Evolutionary conservation across 2,888 invertebrate genomes (phyloP).

Genomic region (Erebia palarica): DNA sequence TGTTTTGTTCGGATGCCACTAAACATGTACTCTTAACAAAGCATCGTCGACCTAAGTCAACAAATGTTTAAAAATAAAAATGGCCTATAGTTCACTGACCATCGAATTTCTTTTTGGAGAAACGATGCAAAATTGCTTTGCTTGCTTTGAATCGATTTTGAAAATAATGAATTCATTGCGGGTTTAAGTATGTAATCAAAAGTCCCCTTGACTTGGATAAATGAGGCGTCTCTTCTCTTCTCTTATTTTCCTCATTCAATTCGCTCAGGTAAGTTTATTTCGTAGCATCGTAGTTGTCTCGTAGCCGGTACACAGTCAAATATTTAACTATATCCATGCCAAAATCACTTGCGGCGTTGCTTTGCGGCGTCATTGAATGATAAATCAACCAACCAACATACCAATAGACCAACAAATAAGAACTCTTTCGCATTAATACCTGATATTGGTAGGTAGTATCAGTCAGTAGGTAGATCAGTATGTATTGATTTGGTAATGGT

Average conservation of each 20-base stretch:
- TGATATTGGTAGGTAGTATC: no score
- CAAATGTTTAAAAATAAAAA: background rate
- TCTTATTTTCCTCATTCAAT: background rate
- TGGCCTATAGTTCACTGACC: slow-evolving; percentile 8
- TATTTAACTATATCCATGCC: no score
- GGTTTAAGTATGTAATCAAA: slow-evolving; percentile 8
- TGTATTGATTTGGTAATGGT: background rate
- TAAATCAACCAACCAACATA: no score
- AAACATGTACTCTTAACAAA: slow-evolving; percentile 7
- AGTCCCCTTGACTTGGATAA: background rate
- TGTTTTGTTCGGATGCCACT: slow-evolving; percentile 8
- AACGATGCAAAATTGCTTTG: slow-evolving; percentile 4
- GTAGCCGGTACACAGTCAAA: background rate
- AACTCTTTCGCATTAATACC: no score
- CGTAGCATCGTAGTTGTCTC: background rate
- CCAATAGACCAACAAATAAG: no score
- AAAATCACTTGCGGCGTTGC: no score
- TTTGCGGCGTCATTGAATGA: no score
- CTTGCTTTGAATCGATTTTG: background rate
- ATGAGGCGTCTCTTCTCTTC: slow-evolving; percentile 5
- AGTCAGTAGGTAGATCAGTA: background rate
- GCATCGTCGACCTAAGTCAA: slow-evolving; percentile 14
- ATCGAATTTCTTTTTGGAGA: background rate
- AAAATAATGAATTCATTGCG: slow-evolving; percentile 16
- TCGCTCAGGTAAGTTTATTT: background rate